Conservation (phyloP, 2,888 invertebrate genomes). For the Endomychus coccineus region DNA sequence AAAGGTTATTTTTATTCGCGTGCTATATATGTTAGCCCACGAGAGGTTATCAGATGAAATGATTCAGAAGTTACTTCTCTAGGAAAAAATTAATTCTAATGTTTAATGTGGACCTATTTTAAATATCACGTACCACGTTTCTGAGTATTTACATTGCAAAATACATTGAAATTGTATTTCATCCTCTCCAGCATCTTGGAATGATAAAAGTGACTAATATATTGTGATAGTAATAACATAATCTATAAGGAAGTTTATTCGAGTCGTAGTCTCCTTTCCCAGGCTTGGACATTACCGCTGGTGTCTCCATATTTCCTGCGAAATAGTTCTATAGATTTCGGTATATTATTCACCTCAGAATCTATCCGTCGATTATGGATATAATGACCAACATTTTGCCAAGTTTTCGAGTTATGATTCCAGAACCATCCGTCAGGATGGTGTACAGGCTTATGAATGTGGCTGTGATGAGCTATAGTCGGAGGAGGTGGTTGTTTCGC, state of each 20-base stretch:
- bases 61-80: too few species aligned
- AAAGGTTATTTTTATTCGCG: too few species aligned
- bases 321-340: slow-evolving; percentile 34
- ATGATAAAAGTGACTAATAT: neutral
- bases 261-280: neutral
- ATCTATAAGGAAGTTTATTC: neutral
- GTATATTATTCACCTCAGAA: slow-evolving; percentile 19
- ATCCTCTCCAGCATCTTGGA: neutral
- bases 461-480: slow-evolving; percentile 33
- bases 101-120: too few species aligned
- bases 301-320: slow-evolving; percentile 35
- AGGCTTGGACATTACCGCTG: neutral
- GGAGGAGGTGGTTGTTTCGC: slow-evolving; percentile 27
- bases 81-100: too few species aligned
- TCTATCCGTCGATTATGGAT: slow-evolving; percentile 23
- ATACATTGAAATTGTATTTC: neutral
- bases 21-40: too few species aligned
- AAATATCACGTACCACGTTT: too few species aligned
- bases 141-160: neutral
- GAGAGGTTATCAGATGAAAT: too few species aligned
- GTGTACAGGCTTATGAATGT: slow-evolving; percentile 40
- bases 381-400: slow-evolving; percentile 42
- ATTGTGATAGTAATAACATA: neutral
- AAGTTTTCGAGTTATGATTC: slow-evolving; percentile 51
- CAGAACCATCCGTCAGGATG: slow-evolving; percentile 51